phyloP scores from a whole-genome alignment of 2,888 invertebrate species.

The Drosophila colorata region DNA sequence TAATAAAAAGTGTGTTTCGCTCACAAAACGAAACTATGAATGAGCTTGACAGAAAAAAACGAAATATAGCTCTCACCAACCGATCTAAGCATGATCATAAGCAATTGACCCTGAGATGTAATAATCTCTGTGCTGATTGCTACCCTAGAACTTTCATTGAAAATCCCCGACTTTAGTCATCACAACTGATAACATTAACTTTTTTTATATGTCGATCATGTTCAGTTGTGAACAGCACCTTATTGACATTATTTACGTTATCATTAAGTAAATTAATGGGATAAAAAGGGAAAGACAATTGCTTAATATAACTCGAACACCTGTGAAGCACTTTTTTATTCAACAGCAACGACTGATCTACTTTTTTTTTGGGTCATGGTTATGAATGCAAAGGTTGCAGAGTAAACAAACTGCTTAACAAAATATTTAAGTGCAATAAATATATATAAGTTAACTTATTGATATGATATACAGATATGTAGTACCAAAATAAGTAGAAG shows the following conservation, averaged over 20 bases:
- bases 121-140: neutral
- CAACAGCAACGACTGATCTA: slow-evolving; percentile 10
- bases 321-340: slow-evolving; percentile 21
- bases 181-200: slow-evolving; percentile 28
- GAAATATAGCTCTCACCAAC: neutral
- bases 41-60: slow-evolving; percentile 2
- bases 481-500: neutral
- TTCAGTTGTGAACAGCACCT: slow-evolving; percentile 13
- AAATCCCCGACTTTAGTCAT: slow-evolving; percentile 39
- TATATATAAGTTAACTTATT: neutral
- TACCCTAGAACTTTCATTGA: slow-evolving; percentile 16
- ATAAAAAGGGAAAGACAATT: slow-evolving; percentile 5
- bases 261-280: slow-evolving; percentile 14
- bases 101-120: slow-evolving; percentile 13
- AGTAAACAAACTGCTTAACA: no score
- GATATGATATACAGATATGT: no score
- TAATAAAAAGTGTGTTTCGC: neutral
- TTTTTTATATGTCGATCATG: slow-evolving; percentile 14
- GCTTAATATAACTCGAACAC: slow-evolving; percentile 25
- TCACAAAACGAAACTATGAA: neutral
- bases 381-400: neutral
- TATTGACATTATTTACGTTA: slow-evolving; percentile 16
- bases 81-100: slow-evolving; percentile 6
- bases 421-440: neutral
- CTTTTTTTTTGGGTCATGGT: slow-evolving; percentile 18